A percentile compares a stretch with the other conserved stretches of the same genome.
phyloP scores from a whole-genome alignment of 30 jellyfish, hydroid and myxozoan genomes.

The Nemopilema nomurai region DNA sequence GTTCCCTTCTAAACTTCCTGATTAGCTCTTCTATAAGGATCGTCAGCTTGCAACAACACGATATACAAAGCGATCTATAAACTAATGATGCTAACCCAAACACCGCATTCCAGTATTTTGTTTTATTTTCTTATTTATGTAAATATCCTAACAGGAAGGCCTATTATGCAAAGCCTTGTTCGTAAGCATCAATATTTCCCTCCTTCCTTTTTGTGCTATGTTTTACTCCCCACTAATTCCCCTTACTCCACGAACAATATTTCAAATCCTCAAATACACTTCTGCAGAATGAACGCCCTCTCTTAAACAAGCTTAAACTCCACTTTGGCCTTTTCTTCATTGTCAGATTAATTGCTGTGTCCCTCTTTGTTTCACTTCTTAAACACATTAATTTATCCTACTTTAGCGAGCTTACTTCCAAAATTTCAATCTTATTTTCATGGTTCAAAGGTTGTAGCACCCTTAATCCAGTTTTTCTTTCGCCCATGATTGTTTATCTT shows the following conservation, averaged over 20 bases:
- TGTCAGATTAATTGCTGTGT: not conserved
- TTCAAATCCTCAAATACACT: not conserved
- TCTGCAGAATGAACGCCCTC: not conserved
- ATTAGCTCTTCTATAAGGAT: not conserved
- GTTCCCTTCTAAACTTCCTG: conserved; percentile 15
- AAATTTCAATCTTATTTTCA: not conserved
- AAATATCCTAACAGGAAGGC: not conserved
- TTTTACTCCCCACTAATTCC: not conserved
- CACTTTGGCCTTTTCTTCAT: not conserved
- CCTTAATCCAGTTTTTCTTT: not conserved
- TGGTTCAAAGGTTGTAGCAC: not conserved
- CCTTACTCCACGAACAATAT: not conserved
- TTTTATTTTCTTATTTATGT: not conserved
- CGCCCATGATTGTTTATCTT: not conserved
- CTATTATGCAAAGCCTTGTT: not conserved
- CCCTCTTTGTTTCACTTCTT: not conserved
- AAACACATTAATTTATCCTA: not conserved
- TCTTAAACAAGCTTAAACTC: not conserved
- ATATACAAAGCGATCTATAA: not conserved
- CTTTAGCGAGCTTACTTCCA: not conserved
- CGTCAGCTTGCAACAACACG: not conserved
- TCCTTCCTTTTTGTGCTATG: not conserved
- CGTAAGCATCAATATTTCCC: not conserved
- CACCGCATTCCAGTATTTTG: not conserved
- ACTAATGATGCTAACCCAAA: conserved; percentile 17